A percentile compares a stretch with the other conserved stretches of the same genome.
These are phyloP conservation scores for Enoplosus armatus DNA, from an alignment of 2,797 vertebrate species.

Conservation along the genomic window DNA sequence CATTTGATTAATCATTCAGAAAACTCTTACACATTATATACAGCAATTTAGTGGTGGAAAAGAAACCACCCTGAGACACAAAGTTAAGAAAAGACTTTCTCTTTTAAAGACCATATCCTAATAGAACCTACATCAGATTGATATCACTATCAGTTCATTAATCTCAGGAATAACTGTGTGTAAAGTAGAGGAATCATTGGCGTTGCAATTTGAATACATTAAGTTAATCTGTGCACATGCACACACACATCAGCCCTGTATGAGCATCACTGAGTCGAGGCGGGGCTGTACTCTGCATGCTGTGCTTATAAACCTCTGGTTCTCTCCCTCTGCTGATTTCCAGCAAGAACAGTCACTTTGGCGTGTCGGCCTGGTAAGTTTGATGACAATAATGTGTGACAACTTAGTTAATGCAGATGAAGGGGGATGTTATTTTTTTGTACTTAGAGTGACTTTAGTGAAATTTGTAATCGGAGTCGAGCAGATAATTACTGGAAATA, in stretches of 20 bases:
- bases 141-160: neutral
- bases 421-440: no score
- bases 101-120: neutral
- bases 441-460: neutral
- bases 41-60: neutral
- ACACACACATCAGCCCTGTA: neutral
- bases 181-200: neutral
- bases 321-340: constrained; percentile 54
- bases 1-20: neutral
- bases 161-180: neutral
- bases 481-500: neutral
- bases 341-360: constrained; percentile 51
- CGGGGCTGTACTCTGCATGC: constrained; percentile 58
- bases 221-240: neutral
- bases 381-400: constrained; percentile 15
- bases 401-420: neutral
- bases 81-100: neutral
- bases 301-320: constrained; percentile 70
- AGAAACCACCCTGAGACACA: neutral
- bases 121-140: neutral
- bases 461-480: neutral
- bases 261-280: constrained; percentile 56
- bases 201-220: neutral
- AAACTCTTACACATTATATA: neutral
- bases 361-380: constrained; percentile 72